Base-by-base conservation (phyloP, 2,797 vertebrate species). In the Mastacembelus armatus region DNA sequence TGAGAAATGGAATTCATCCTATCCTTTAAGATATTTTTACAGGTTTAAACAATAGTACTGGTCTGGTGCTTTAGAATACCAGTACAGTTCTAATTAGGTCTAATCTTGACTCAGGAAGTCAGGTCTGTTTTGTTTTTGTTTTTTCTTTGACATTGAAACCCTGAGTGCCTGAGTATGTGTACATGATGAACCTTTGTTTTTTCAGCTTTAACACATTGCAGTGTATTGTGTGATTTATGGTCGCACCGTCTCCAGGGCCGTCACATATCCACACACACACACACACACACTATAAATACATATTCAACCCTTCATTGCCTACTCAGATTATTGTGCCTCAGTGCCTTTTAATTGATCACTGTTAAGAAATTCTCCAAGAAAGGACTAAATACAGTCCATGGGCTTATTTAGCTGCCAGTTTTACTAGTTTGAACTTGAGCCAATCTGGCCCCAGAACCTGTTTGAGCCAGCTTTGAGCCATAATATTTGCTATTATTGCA, bases 151-250 rank as follows among this genome's bases (percentile, higher is more conserved):
- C n/a, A n/a, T n/a, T n/a, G n/a, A n/a, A n/a, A n/a, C n/a, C n/a
- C n/a, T n/a, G n/a, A n/a, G 39, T 3, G 43, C 40, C 36, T 62
- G 61, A 80, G 73, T 74, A 60, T 70, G 85, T 76, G 66, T 66
- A 19, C 70, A 71, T 18, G 48, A 51, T 64, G 75, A 59, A 70
- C 67, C 51, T 33, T 71, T 89, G 77, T 91, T 90, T 77, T 79
- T 72, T 77, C 89, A 90, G 88, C 89, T 91, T 85, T 79, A 86
- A 86, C 66, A 39, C 77, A 86, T 84, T 47, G 65, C 56, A 49
- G 15, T 14, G 58, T 22, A 75, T 72, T 18, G 16, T 74, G 45
- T 77, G 78, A 89, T 88, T 90, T 84, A 87, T 68, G 85, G 82
- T 73, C 42, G 16, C 43, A 14, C 5, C 56, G 79, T 78, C 85